Evolutionary conservation across 2,797 vertebrate species (phyloP).

Genomic region (Clarias fuscus): DNA sequence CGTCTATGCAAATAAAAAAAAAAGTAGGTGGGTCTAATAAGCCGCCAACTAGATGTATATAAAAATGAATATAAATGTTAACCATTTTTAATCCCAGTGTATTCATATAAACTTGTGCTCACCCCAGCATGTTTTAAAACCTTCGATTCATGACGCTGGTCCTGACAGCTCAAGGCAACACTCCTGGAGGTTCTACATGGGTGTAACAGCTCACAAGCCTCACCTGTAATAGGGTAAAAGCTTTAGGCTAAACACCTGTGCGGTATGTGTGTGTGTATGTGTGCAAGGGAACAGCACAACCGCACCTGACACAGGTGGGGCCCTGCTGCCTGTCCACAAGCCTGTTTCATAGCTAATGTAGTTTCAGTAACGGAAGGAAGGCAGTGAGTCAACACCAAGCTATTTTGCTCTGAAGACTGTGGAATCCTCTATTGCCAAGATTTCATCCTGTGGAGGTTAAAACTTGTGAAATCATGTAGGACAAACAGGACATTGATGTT

Average conservation of each 20-base stretch:
- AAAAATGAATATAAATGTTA: not conserved
- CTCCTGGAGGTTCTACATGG: constrained; percentile 36
- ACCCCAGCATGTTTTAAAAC: constrained; percentile 2
- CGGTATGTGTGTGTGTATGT: constrained; percentile 40
- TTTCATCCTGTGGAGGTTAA: constrained; percentile 40
- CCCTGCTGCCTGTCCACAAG: constrained; percentile 43
- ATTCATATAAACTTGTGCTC: not conserved
- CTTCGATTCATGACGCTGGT: constrained; percentile 10
- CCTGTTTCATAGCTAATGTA: constrained; percentile 48
- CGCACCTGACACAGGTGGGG: constrained; percentile 54
- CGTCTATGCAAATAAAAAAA: not conserved
- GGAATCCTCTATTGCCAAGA: constrained; percentile 42
- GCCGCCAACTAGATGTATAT: not conserved
- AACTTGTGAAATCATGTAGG: constrained; percentile 25
- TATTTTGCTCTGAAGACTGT: constrained; percentile 39
- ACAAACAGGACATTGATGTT: constrained; percentile 20
- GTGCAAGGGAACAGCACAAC: constrained; percentile 41
- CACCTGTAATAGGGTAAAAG: constrained; percentile 52
- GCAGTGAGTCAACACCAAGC: constrained; percentile 50
- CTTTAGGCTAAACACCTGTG: constrained; percentile 63
- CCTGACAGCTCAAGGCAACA: constrained; percentile 46
- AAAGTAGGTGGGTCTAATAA: constrained; percentile 16
- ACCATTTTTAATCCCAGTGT: not conserved
- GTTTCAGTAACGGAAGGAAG: constrained; percentile 49
- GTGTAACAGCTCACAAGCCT: constrained; percentile 54